Evolutionary conservation across 92 coral and sea anemone species (phyloP).

Genomic region (Siderastrea siderea): DNA sequence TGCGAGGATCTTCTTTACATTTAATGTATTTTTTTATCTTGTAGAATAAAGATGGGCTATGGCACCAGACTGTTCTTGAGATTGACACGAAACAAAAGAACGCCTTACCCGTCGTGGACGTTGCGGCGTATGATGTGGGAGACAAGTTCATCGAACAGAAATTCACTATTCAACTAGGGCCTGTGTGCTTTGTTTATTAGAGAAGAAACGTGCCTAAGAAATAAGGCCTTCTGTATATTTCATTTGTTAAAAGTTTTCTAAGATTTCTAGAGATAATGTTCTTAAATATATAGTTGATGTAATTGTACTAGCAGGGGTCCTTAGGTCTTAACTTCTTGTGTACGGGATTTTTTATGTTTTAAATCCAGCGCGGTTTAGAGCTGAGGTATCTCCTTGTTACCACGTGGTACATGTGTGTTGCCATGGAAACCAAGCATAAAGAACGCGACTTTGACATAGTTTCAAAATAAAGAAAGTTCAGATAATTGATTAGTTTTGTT

Average conservation of each 20-base stretch:
- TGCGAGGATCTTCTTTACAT: no score
- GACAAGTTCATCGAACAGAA: conserved; percentile 58
- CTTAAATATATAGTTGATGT: background rate
- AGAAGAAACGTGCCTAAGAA: background rate
- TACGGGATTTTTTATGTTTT: background rate
- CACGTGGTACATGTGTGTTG: background rate
- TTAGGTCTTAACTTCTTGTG: background rate
- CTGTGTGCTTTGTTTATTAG: conserved; percentile 81
- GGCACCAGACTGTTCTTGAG: conserved; percentile 78
- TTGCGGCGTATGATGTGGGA: conserved; percentile 77
- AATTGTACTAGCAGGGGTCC: background rate
- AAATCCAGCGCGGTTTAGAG: background rate
- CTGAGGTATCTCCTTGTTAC: background rate
- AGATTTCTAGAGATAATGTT: background rate
- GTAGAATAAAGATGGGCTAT: conserved; percentile 77
- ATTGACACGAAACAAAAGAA: conserved; percentile 80
- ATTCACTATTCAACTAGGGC: conserved; percentile 73
- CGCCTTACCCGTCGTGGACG: conserved; percentile 80
- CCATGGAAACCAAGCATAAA: background rate
- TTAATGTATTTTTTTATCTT: background rate
- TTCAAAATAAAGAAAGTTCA: background rate
- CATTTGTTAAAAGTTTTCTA: background rate
- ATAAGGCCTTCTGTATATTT: background rate
- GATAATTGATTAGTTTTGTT: background rate
- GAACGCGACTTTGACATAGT: no score